Conservation (phyloP, 2,797 vertebrate species). For the Amazonetta brasiliensis region DNA sequence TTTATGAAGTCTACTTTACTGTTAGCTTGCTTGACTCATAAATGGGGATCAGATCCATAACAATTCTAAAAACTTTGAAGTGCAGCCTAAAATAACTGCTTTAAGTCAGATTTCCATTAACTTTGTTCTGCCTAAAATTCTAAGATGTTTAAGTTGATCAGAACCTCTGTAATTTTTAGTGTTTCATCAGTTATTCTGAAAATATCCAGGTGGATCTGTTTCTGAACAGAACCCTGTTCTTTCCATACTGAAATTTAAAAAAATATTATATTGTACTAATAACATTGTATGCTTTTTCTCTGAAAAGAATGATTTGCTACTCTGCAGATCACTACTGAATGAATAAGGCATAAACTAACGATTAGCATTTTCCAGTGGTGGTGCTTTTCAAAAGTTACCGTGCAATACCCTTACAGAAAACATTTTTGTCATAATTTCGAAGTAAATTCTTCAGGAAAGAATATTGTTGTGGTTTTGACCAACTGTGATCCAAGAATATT, state of each 20-base stretch:
- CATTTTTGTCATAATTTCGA: neutral
- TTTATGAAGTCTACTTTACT: neutral
- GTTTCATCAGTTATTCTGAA: neutral
- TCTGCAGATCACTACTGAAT: neutral
- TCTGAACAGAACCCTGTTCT: neutral
- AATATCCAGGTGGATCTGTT: neutral
- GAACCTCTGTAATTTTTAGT: neutral
- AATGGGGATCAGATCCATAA: neutral
- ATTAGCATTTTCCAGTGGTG: neutral
- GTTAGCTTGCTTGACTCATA: neutral
- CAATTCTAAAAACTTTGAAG: neutral
- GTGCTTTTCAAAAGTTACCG: neutral
- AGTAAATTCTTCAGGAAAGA: neutral
- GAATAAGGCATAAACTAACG: neutral
- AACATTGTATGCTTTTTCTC: neutral
- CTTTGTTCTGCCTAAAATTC: neutral
- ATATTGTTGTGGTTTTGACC: neutral
- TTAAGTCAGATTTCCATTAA: neutral
- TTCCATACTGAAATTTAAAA: neutral
- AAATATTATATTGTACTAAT: neutral
- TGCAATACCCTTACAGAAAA: neutral
- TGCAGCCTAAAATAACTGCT: neutral
- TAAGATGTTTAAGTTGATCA: neutral
- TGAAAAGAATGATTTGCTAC: neutral
- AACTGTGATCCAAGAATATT: neutral